Percentiles rank a stretch among this genome's conserved stretches.
These are phyloP conservation scores for Onthophagus sagittarius DNA, from an alignment of 2,888 invertebrate genomes.

Conservation along the genomic window DNA sequence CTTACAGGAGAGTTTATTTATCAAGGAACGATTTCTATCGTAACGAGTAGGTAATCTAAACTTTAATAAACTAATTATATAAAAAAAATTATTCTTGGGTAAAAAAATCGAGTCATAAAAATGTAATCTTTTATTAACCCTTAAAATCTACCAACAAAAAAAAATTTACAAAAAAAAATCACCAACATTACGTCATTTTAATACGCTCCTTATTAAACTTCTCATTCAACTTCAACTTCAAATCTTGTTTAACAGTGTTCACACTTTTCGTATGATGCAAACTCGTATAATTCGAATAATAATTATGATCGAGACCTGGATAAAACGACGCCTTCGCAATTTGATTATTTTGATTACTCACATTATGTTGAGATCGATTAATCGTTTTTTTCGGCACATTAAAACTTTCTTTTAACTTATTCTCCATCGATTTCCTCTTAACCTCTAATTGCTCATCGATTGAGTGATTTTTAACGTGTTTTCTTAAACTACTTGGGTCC, in stretches of 20 bases:
- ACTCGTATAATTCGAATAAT: slow-evolving; percentile 26
- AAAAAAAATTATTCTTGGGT: too few relatives aligned
- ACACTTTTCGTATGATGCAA: slow-evolving; percentile 21
- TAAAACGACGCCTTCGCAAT: slow-evolving; percentile 20
- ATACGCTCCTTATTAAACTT: slow-evolving; percentile 36
- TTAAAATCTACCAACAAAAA: too few relatives aligned
- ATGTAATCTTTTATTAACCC: too few relatives aligned
- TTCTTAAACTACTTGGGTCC: slow-evolving; percentile 88
- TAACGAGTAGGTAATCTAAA: too few relatives aligned
- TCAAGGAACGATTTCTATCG: too few relatives aligned
- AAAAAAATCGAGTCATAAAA: too few relatives aligned
- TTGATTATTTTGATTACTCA: slow-evolving; percentile 18
- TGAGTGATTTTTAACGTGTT: slow-evolving; percentile 84
- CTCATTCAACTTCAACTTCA: slow-evolving; percentile 47
- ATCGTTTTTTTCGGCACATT: neutral
- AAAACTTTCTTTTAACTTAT: slow-evolving; percentile 13
- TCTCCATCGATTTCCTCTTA: slow-evolving; percentile 35
- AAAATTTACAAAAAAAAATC: too few relatives aligned
- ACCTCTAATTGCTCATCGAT: slow-evolving; percentile 46
- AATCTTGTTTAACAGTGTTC: slow-evolving; percentile 40
- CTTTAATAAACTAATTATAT: too few relatives aligned
- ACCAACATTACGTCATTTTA: too few relatives aligned
- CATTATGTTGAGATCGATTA: slow-evolving; percentile 5
- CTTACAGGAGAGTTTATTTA: too few relatives aligned
- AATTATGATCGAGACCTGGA: slow-evolving; percentile 30